Conservation (phyloP, 2,113 vertebrate species). For the Lonchura striata region DNA sequence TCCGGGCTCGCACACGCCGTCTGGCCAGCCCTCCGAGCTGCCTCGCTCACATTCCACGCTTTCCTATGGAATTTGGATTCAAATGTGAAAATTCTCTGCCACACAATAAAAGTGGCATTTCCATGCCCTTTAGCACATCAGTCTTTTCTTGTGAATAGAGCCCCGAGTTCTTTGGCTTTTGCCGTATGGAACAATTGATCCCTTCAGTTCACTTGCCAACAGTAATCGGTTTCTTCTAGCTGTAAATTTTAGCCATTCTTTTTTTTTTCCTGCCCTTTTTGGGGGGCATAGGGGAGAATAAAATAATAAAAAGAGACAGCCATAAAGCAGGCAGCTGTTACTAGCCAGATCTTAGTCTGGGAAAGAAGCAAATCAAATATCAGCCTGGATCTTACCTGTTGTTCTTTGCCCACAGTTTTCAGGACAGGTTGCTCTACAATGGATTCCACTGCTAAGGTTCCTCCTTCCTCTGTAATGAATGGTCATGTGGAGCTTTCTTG, state of each 20-base stretch:
- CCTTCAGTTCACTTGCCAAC: conserved; percentile 77
- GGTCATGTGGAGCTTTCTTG: neutral
- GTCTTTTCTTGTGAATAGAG: conserved; percentile 76
- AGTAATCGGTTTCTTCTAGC: conserved; percentile 72
- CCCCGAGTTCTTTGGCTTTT: conserved; percentile 68
- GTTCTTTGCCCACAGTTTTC: neutral
- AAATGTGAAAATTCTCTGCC: conserved; percentile 69
- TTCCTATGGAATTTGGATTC: conserved; percentile 73
- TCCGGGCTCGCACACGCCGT: conserved; percentile 8
- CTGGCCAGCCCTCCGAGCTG: neutral
- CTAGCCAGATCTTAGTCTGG: conserved; percentile 38
- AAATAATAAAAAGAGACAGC: conserved; percentile 65
- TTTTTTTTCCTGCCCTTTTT: accelerated
- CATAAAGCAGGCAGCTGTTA: conserved; percentile 71
- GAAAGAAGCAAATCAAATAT: conserved; percentile 30
- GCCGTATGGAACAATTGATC: conserved; percentile 80
- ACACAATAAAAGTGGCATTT: conserved; percentile 73
- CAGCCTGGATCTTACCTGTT: conserved; percentile 46
- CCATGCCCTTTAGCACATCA: conserved; percentile 77
- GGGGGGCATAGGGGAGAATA: conserved; percentile 32
- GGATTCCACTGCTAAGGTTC: neutral
- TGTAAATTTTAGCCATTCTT: conserved; percentile 73
- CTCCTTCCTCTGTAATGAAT: neutral
- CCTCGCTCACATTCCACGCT: conserved; percentile 59
- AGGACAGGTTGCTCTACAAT: neutral